Evolutionary conservation across 2,797 vertebrate genomes (phyloP).

Genomic region (Epinephelus coioides): DNA sequence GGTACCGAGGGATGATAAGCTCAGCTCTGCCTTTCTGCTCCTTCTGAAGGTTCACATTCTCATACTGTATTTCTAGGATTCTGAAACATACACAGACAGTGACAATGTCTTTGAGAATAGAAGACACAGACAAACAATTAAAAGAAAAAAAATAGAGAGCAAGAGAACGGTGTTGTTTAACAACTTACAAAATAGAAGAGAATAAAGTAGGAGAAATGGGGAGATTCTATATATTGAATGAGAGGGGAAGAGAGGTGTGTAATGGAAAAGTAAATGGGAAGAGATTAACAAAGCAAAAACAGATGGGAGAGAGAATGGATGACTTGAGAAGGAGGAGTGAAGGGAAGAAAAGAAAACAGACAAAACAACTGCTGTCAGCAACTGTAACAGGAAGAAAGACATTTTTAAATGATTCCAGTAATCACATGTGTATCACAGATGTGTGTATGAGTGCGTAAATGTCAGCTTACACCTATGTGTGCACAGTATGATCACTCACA

Average conservation of each 20-base stretch:
- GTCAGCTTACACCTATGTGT: not conserved
- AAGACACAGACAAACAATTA: conserved; percentile 26
- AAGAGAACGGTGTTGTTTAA: not conserved
- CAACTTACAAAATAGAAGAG: conserved; percentile 13
- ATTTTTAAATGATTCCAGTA: conserved; percentile 16
- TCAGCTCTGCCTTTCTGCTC: conserved; percentile 77
- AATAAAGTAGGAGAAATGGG: conserved; percentile 3
- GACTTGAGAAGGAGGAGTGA: not conserved
- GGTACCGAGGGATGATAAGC: conserved; percentile 84
- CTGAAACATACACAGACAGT: conserved; percentile 69
- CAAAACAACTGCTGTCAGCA: conserved; percentile 13
- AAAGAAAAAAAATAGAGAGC: conserved; percentile 7
- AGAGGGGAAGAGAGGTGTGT: conserved; percentile 27
- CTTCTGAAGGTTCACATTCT: conserved; percentile 88
- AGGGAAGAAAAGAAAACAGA: not conserved
- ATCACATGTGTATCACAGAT: not conserved
- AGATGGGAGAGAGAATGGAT: not conserved
- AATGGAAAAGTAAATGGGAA: conserved; percentile 28
- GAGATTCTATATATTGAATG: conserved; percentile 8
- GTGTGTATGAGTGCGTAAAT: not conserved
- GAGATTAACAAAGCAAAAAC: conserved; percentile 27
- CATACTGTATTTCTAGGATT: conserved; percentile 77
- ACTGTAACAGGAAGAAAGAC: conserved; percentile 1
- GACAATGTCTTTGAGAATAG: conserved; percentile 27
- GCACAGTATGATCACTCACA: conserved; percentile 28